A percentile compares a stretch with the other conserved stretches of the same genome.
These are phyloP conservation scores for Balanococcus diminutus DNA, from an alignment of 2,888 invertebrate genomes.

Conservation along the genomic window DNA sequence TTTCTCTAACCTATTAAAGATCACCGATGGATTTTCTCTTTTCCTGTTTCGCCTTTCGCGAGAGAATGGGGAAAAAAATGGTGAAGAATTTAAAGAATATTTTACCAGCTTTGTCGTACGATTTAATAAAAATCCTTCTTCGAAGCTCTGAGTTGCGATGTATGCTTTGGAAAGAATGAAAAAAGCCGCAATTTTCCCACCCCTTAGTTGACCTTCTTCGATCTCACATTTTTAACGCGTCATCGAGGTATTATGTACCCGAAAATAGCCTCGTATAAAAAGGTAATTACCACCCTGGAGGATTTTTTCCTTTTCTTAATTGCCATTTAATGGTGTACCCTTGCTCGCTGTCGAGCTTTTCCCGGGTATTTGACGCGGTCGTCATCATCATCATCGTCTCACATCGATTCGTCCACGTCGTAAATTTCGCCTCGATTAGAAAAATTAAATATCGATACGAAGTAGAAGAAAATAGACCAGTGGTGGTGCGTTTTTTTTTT, in stretches of 20 bases:
- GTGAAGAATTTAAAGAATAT: not conserved
- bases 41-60: not conserved
- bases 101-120: not conserved
- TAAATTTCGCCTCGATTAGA: conserved; percentile 27
- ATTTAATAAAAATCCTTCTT: not conserved
- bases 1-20: conserved; percentile 22
- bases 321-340: not conserved
- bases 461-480: not conserved
- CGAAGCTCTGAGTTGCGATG: not conserved
- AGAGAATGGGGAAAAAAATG: not conserved
- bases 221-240: not conserved
- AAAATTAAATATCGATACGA: conserved; percentile 38
- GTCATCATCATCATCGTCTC: not conserved
- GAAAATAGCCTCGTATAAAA: not conserved
- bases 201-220: not conserved
- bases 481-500: not conserved
- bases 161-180: not conserved
- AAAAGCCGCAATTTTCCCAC: not conserved
- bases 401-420: not conserved
- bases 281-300: not conserved
- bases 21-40: not conserved
- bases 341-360: not conserved
- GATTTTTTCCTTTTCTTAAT: conserved; percentile 18
- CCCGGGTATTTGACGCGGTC: not conserved
- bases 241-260: not conserved